phyloP scores from a whole-genome alignment of 2,797 vertebrate genomes.

The Emys orbicularis region DNA sequence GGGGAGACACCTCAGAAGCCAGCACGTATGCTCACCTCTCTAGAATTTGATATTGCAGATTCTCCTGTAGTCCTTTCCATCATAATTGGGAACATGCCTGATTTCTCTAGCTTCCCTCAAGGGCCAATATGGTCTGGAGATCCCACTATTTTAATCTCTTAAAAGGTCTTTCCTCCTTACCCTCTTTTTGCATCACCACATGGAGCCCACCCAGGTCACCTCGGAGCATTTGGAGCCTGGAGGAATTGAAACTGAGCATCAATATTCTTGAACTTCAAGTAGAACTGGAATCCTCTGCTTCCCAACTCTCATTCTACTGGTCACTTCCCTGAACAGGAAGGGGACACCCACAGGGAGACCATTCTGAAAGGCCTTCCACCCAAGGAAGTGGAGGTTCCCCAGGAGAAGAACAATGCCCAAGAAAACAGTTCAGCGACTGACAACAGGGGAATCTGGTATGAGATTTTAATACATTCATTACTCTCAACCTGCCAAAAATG shows the following conservation, averaged over 20 bases:
- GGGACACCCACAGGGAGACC: too few relatives aligned
- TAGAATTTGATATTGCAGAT: not conserved
- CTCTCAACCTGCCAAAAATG: not conserved
- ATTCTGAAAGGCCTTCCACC: not conserved
- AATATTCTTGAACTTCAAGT: not conserved
- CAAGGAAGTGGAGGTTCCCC: not conserved
- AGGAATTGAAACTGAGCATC: conserved; percentile 10
- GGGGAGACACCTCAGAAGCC: not conserved
- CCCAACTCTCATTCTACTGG: not conserved
- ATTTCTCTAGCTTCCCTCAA: not conserved
- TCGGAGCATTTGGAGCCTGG: not conserved
- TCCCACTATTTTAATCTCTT: not conserved
- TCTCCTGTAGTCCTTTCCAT: not conserved
- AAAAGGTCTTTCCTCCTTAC: not conserved
- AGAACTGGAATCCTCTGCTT: not conserved
- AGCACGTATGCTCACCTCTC: not conserved
- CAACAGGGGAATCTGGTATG: not conserved
- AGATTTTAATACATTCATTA: not conserved
- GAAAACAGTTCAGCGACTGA: not conserved
- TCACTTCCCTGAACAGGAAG: not conserved
- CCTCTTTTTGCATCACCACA: not conserved
- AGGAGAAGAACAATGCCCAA: not conserved
- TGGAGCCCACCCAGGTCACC: not conserved
- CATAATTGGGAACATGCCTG: not conserved
- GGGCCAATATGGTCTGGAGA: not conserved